Evolutionary conservation across 2,888 invertebrate genomes (phyloP), one percentile per base, ranked within the genome.

Genomic region (Allophyes oxyacanthae): DNA sequence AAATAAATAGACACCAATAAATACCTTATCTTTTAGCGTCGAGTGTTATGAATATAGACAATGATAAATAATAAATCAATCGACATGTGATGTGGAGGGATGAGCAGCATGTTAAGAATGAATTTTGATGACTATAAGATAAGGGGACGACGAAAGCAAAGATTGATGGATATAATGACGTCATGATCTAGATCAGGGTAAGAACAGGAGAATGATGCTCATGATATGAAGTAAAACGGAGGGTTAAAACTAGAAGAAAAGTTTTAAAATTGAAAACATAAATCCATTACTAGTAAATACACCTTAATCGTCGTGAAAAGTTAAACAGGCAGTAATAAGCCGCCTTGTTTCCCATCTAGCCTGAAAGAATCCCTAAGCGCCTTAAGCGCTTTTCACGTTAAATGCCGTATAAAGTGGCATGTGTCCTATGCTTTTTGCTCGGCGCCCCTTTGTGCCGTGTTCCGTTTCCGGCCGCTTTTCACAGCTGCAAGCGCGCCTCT

Each of bases 401-500:
- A 79, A 73, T 66, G 65, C 50, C 46, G 67, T 70, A 67, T 72
- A 75, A 81, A 85, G 81, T 83, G 83, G 78, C 81, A 77, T 74
- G 68, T 76, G 77, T 78, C 77, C 75, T 74, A 71, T 72, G 75
- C 76, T 76, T 78, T 79, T 77, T 72, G 64, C 75, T 67, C 69
- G 68, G 64, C 74, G 59, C 79, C 75, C 74, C 81, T 86, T 85
- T 85, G 81, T 79, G 75, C 54, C 46, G 67, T 64, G 69, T 75
- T 79, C 80, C 78, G 79, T 80, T 86, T 84, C 86, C 86, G 81
- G 49, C 34, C 68, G 61, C 75, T 77, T 76, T 82, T 75, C 77
- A 81, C 54, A 71, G 72, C 74, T 69, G 61, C 64, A 61, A 60
- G 68, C 49, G 34, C 56, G 40, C 34, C 56, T 44, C 51, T n/a